Evolutionary conservation across 2,797 vertebrate species (phyloP).

Genomic region (Diceros bicornis): DNA sequence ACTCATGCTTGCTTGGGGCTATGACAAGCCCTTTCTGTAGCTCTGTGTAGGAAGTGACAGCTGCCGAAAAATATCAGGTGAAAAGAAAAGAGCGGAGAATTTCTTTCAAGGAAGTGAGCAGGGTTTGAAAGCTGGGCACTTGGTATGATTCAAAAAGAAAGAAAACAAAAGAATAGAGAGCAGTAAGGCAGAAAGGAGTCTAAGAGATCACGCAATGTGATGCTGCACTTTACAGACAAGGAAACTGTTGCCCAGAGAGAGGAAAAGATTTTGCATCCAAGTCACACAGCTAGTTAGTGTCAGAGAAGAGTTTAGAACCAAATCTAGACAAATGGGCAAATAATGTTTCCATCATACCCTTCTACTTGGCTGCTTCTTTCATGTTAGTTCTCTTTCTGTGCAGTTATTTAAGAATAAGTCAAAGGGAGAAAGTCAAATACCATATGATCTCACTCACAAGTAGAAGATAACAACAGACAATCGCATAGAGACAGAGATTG

Average conservation of each 20-base stretch:
- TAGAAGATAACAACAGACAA: too few relatives aligned
- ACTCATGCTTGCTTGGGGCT: conserved; percentile 46
- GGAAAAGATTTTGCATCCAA: not conserved
- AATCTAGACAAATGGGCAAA: not conserved
- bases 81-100: conserved; percentile 51
- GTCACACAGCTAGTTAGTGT: not conserved
- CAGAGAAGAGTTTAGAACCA: not conserved
- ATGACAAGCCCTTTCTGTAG: conserved; percentile 66
- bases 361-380: not conserved
- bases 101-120: conserved; percentile 47
- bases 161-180: conserved; percentile 27
- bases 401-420: not conserved
- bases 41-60: conserved; percentile 72
- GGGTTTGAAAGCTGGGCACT: conserved; percentile 35
- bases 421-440: too few relatives aligned
- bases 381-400: conserved; percentile 10
- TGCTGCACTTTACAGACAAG: not conserved
- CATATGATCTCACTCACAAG: too few relatives aligned
- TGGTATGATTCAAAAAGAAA: conserved; percentile 41
- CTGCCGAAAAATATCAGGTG: conserved; percentile 59
- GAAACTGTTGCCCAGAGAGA: not conserved
- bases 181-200: not conserved
- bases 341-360: not conserved
- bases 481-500: too few relatives aligned
- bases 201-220: not conserved